These are phyloP conservation scores for Gracilinanus agilis DNA, from an alignment of 2,113 vertebrate genomes.

Conservation along the genomic window DNA sequence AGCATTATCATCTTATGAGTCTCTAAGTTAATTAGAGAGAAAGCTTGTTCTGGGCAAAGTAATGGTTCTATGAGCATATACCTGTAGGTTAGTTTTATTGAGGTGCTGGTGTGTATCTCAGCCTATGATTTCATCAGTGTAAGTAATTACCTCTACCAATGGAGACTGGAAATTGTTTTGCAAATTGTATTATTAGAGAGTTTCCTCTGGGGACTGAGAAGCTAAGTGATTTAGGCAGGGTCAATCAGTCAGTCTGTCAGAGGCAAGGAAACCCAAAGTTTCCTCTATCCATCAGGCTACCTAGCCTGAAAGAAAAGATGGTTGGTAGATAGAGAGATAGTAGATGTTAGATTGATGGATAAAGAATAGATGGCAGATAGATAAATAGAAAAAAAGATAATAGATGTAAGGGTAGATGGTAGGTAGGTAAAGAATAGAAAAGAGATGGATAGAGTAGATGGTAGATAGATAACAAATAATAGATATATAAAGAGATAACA, in stretches of 20 bases:
- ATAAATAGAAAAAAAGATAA: background rate
- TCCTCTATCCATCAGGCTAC: background rate
- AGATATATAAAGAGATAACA: too few species aligned
- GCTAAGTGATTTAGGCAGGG: background rate
- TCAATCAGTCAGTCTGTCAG: background rate
- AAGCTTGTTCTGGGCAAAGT: background rate
- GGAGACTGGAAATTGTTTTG: background rate
- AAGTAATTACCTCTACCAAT: background rate
- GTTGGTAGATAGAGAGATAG: too few species aligned
- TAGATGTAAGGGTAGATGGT: too few species aligned
- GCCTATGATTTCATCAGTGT: background rate
- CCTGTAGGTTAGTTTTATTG: background rate
- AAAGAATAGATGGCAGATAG: background rate
- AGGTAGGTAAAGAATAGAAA: too few species aligned
- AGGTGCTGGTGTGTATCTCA: background rate
- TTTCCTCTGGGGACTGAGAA: background rate
- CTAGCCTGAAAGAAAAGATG: background rate
- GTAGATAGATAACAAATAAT: too few species aligned
- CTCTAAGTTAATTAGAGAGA: background rate
- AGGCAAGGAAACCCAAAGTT: background rate
- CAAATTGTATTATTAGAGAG: background rate
- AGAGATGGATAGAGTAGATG: too few species aligned
- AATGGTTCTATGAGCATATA: background rate
- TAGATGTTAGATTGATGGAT: background rate
- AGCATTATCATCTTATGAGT: background rate